A percentile compares a stretch with the other conserved stretches of the same genome.
Evolutionary conservation across 2,797 vertebrate species (phyloP).

Genomic region (Bradypus variegatus): DNA sequence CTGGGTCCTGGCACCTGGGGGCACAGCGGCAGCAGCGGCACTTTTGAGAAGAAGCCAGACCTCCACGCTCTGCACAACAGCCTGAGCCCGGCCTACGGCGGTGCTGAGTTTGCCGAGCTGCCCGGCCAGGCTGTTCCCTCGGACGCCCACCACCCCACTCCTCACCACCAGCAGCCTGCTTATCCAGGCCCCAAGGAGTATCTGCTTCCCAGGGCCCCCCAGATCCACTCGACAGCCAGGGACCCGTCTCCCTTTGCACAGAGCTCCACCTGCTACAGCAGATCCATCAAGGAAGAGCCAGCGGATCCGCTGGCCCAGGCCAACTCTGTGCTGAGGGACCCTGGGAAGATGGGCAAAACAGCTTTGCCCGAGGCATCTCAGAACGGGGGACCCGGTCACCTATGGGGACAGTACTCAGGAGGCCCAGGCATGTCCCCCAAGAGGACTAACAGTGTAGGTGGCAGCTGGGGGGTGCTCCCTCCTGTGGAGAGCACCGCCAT

Average conservation of each 20-base stretch:
- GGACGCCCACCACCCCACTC: conserved; percentile 51
- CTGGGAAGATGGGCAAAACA: conserved; percentile 45
- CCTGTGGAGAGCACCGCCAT: conserved; percentile 59
- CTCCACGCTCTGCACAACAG: conserved; percentile 82
- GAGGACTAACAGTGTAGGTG: conserved; percentile 72
- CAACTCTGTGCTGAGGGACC: conserved; percentile 62
- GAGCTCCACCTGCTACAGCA: conserved; percentile 69
- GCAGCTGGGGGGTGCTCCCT: conserved; percentile 74
- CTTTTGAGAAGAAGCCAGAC: conserved; percentile 86
- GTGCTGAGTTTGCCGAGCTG: conserved; percentile 68
- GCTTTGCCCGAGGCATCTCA: conserved; percentile 59
- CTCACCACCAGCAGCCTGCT: conserved; percentile 78
- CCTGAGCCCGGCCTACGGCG: conserved; percentile 77
- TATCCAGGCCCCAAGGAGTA: conserved; percentile 74
- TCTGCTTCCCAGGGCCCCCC: conserved; percentile 61
- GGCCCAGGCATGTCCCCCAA: conserved; percentile 76
- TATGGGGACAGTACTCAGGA: conserved; percentile 83
- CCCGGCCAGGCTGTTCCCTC: conserved; percentile 56
- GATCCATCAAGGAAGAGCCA: conserved; percentile 92
- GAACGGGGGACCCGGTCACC: conserved; percentile 59
- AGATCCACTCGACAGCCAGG: conserved; percentile 59
- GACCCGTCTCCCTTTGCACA: conserved; percentile 72
- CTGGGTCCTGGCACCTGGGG: conserved; percentile 77
- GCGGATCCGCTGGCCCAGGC: conserved; percentile 77
- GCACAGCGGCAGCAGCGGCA: conserved; percentile 57